Conservation (phyloP, 2,888 invertebrate genomes). For the Spodoptera littoralis region DNA sequence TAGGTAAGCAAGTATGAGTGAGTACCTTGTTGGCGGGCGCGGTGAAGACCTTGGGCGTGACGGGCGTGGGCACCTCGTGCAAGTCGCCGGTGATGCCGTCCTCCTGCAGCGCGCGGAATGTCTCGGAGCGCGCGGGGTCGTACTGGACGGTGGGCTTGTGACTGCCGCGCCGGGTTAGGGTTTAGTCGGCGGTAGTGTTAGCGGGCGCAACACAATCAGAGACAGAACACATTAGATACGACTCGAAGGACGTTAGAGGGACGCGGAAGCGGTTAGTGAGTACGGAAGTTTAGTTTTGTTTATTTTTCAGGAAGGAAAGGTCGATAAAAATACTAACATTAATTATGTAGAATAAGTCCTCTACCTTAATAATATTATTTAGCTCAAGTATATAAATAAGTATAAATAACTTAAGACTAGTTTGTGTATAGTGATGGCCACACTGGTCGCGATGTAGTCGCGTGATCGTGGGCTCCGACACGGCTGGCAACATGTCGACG, state of each 20-base stretch:
- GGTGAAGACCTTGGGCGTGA: conserved; percentile 93
- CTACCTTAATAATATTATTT: conserved; percentile 71
- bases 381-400: conserved; percentile 61
- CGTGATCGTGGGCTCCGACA: conserved; percentile 69
- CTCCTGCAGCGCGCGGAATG: conserved; percentile 95
- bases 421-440: conserved; percentile 62
- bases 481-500: conserved; percentile 70
- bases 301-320: conserved; percentile 94
- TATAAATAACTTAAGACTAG: conserved; percentile 65
- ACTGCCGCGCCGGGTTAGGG: conserved; percentile 80
- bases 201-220: conserved; percentile 84
- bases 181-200: conserved; percentile 80
- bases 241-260: conserved; percentile 69
- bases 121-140: conserved; percentile 96
- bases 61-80: conserved; percentile 92
- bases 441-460: conserved; percentile 66
- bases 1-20: background rate
- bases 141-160: conserved; percentile 92
- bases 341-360: conserved; percentile 85
- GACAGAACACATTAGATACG: conserved; percentile 78
- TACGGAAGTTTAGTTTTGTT: conserved; percentile 74
- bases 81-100: conserved; percentile 90
- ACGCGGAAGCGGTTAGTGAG: conserved; percentile 79
- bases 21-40: conserved; percentile 90
- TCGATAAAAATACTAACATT: conserved; percentile 94